Evolutionary conservation across 1,140 invertebrate genomes (phyloP), one percentile per base, ranked within the genome.

Genomic region (Brachionus manjavacas): DNA sequence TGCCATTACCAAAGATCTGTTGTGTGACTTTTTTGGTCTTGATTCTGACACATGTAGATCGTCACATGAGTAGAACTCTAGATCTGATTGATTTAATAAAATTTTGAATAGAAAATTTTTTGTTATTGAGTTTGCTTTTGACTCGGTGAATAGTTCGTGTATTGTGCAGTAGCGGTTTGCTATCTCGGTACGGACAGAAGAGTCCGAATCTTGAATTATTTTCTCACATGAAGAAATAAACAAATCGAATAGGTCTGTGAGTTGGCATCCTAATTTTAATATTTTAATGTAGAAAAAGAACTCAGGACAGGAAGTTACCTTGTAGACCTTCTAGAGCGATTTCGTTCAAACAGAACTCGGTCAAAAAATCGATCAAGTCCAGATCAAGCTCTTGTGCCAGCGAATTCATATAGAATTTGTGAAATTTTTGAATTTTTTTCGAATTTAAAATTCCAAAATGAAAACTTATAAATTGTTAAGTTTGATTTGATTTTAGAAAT

Each of bases 331-430:
- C 41, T 46, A 76, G n/a, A 46, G 72, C 39, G 2, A 76, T 76
- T 31, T 76, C 72, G 25, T 76, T 76, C 25, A 76, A 28, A 8
- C 72, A 76, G 25, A 76, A 76, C 20, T 76, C 72, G 14, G 43
- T 49, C 41, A 76, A 49, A 31, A 76, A 46, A 14, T 76, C 41
- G 14, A 76, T 49, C 9, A 76, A 49, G 46, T 76, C 72, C 12
- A 76, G 20, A 49, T 76, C 39, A 49, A 76, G 20, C 20, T 49
- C 43, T 20, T 76, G 20, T 35, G 46, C 46, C 46, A 41, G 14
- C 2, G 39, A 41, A 41, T 74, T 41, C 16, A 41, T 41, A 20
- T 43, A 74, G 16, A 74, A 74, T 35, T 46, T 16, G 39, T 0
- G 16, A 74, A 74, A 74, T 8, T 43, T 41, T 74, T 43, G n/a